phyloP scores from a whole-genome alignment of 1,140 invertebrate genomes.

The Sogatella furcifera region DNA sequence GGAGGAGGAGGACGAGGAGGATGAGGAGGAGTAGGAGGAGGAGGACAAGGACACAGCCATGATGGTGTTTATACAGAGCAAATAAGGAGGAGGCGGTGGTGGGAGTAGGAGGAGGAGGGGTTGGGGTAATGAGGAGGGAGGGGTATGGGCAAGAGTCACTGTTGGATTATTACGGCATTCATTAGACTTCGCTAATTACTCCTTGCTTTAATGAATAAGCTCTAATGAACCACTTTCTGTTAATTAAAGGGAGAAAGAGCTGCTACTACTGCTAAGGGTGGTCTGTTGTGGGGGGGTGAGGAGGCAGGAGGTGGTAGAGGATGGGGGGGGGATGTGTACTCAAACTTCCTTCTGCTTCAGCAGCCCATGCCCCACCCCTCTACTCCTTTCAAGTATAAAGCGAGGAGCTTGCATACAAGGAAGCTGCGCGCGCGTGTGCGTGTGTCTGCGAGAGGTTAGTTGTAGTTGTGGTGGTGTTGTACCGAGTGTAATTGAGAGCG shows the following conservation, averaged over 20 bases:
- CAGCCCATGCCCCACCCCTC: neutral
- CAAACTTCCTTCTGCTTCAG: neutral
- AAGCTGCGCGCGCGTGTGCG: too few relatives aligned
- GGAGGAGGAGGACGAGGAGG: too few relatives aligned
- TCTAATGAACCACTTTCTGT: conserved; percentile 78
- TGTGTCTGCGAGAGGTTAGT: too few relatives aligned
- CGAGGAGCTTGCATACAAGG: neutral
- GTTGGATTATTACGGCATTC: conserved; percentile 36
- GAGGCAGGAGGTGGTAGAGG: conserved; percentile 32
- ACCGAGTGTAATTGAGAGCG: too few relatives aligned
- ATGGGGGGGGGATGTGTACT: neutral
- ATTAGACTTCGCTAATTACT: conserved; percentile 76
- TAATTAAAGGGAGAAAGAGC: conserved; percentile 52
- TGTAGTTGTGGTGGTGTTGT: too few relatives aligned
- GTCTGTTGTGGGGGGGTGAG: too few relatives aligned
- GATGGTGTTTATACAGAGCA: neutral
- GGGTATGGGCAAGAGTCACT: neutral
- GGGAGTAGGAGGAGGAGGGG: neutral
- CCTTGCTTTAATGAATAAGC: conserved; percentile 77
- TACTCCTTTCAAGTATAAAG: neutral
- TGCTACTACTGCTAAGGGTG: too few relatives aligned
- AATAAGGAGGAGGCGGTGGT: neutral
- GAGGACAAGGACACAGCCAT: too few relatives aligned
- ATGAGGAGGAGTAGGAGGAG: too few relatives aligned
- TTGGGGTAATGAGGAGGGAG: neutral